Conservation (phyloP, 2,113 vertebrate species). For the Microcebus griseorufus region DNA sequence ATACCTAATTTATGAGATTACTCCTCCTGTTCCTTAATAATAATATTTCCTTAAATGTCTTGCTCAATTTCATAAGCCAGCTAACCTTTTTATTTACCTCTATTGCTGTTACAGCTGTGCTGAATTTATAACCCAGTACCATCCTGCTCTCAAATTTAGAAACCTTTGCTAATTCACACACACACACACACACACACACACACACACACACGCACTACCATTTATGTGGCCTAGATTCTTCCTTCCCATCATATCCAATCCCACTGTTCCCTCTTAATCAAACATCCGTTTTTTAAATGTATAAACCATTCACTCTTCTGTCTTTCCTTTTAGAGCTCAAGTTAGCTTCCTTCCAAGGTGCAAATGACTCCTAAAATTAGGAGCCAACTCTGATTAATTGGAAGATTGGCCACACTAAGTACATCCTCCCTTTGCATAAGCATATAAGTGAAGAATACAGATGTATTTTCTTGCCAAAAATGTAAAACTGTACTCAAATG, state of each 20-base stretch:
- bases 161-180: neutral
- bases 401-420: neutral
- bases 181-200: neutral
- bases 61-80: neutral
- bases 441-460: neutral
- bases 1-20: neutral
- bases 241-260: neutral
- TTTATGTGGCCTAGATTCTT: neutral
- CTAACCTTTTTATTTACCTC: neutral
- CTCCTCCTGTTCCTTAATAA: neutral
- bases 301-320: neutral
- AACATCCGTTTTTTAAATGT: neutral
- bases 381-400: neutral
- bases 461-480: neutral
- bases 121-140: neutral
- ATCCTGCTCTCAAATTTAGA: neutral
- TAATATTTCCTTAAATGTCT: neutral
- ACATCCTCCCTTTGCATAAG: neutral
- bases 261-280: neutral
- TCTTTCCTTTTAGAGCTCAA: neutral
- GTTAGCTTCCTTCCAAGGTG: neutral
- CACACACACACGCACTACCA: neutral
- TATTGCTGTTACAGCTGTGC: fast-evolving
- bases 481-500: neutral
- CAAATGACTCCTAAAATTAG: neutral